Evolutionary conservation across 2,113 vertebrate genomes (phyloP).

Genomic region (Cavia porcellus): DNA sequence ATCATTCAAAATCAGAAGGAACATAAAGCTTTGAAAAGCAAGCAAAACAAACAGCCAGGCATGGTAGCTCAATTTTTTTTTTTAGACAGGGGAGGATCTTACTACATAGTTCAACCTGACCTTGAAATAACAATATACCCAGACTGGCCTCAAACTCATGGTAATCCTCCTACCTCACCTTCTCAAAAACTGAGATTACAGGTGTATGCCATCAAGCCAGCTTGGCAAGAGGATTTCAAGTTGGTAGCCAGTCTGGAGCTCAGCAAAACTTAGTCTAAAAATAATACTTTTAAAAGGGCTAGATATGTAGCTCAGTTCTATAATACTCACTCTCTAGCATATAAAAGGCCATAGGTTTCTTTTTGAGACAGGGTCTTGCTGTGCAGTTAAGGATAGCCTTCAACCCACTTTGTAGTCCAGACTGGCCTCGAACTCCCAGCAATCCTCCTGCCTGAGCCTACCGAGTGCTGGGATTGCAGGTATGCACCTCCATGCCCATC

Average conservation of each 20-base stretch:
- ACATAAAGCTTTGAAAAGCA: neutral
- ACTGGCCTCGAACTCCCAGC: too few relatives aligned
- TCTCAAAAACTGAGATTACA: neutral
- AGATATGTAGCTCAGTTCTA: neutral
- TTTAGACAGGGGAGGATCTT: neutral
- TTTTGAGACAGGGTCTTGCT: too few relatives aligned
- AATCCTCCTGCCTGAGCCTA: too few relatives aligned
- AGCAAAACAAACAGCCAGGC: neutral
- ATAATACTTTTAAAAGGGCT: neutral
- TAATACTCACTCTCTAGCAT: neutral
- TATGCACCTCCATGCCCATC: too few relatives aligned
- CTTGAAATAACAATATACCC: neutral
- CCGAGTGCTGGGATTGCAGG: too few relatives aligned
- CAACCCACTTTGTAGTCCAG: too few relatives aligned
- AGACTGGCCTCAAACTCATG: neutral
- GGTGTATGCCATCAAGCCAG: neutral
- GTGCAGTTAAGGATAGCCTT: too few relatives aligned
- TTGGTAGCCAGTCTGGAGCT: neutral
- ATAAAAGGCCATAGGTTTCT: neutral
- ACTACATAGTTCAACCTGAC: neutral
- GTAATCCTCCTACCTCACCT: neutral
- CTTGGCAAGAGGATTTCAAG: neutral
- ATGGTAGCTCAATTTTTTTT: neutral
- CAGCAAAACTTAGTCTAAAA: neutral
- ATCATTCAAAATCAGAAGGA: neutral